Evolutionary conservation across 2,797 vertebrate species (phyloP), one percentile per base, ranked within the genome.

Genomic region (Sebastes alutus): DNA sequence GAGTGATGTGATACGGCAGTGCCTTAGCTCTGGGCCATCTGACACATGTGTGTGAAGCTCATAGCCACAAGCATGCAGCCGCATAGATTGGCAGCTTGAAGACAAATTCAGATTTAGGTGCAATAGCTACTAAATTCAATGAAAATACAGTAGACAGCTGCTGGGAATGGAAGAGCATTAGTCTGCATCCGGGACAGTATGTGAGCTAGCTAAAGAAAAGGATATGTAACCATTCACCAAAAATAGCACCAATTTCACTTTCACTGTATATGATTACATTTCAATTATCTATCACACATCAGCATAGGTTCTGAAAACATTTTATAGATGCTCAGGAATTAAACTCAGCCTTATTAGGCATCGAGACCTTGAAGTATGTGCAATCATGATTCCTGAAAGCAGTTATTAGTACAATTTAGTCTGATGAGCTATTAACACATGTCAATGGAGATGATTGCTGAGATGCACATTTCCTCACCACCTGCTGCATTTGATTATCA

Each of bases 361-460:
- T 72, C 70, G 62, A 87, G 85, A 87, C 85, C 78, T 81, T 75
- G 78, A 90, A 90, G 90, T 89, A 88, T 83, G 81, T 87, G 94
- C 94, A 95, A 96, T 96, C 93, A 94, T 84, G 91, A 94, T 84
- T 91, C 92, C 86, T 88, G 89, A 92, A 94, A 94, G 93, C 93
- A 94, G 90, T 95, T 95, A 95, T 95, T 95, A 95, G 93, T 82
- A 95, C 95, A 95, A 96, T 96, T 96, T 94, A 88, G 88, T 87
- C 93, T 96, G 96, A 96, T 96, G 95, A 96, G 95, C 96, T 92
- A 96, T 96, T 96, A 94, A 93, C 90, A 93, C 90, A 90, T 91
- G 93, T 95, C 93, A 94, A 95, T 95, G 86, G 94, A 92, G 93
- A 95, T 96, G 94, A 96, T 96, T 96, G 93, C 92, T 86, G 92